Base-by-base conservation (phyloP, 2,888 invertebrate species). In the Zaprionus obscuricornis region DNA sequence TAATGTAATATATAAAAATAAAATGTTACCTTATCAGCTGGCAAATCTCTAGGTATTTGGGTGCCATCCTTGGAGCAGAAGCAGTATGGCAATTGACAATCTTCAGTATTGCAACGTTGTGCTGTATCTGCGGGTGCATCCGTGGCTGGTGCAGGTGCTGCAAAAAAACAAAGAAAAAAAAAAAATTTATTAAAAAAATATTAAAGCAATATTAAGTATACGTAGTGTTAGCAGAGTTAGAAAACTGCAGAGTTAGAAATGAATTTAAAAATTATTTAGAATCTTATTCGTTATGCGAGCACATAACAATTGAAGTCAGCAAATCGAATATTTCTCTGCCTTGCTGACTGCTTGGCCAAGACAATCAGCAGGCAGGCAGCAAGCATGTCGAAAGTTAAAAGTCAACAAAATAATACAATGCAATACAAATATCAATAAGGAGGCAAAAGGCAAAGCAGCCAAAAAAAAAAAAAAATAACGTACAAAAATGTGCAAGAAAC, bases 61-160 rank as follows among this genome's bases (percentile, higher is more conserved):
- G 97, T 97, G 26, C 97, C 97, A 90, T 97, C 97, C 88, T 95
- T 95, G 26, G 97, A 97, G 89, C 97, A 98, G 91, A 94, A 97
- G 89, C 97, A 98, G 86, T 96, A 96, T 0, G 97, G 97, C 77
- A 98, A 91, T 67, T 92, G 91, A 88, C 97, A 98, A 60, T 93
- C 92, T 0, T 93, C 91, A 0, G 92, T 91, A 79, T 97, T 94
- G 88, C 97, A 98, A 90, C 93, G 94, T 55, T 92, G 92, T 1
- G 97, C 96, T 81, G 95, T 91, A 89, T 97, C 96, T 45, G 93
- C 90, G 1, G 97, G 96, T 4, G 94, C 92, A 88, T 96, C 96
- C 1, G 97, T 97, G 43, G 93, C 92, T 0, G 96, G 96, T 1
- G 96, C 94, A 50, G 94, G 94, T 17, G 96, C 96, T 97, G 88